These are phyloP conservation scores for Fratercula arctica DNA, from an alignment of 2,797 vertebrate species.

Conservation along the genomic window DNA sequence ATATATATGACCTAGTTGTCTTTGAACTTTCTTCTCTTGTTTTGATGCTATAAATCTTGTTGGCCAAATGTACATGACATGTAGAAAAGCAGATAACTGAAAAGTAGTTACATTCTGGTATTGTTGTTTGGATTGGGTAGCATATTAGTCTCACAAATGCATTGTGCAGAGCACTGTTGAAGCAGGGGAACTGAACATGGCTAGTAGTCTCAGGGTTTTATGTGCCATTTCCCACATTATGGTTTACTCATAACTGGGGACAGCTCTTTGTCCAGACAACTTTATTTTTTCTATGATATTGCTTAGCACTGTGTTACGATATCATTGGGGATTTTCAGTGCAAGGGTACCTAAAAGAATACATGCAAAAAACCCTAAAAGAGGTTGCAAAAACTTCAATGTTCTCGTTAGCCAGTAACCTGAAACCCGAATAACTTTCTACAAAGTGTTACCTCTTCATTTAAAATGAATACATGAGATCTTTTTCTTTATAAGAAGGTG, in stretches of 20 bases:
- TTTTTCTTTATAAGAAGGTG: not conserved
- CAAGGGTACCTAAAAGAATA: not conserved
- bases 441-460: not conserved
- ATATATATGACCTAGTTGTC: not conserved
- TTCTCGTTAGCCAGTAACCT: not conserved
- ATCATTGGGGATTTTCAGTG: not conserved
- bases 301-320: accelerated
- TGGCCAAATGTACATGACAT: not conserved
- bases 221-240: not conserved
- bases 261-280: not conserved
- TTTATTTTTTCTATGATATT: not conserved
- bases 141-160: not conserved
- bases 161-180: not conserved
- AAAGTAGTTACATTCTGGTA: not conserved
- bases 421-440: not conserved
- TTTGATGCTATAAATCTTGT: not conserved
- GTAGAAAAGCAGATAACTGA: not conserved
- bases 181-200: not conserved
- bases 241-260: not conserved
- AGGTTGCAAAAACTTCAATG: not conserved
- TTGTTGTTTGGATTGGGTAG: not conserved
- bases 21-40: not conserved
- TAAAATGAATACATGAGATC: not conserved
- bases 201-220: not conserved
- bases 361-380: not conserved